A percentile compares a stretch with the other conserved stretches of the same genome.
These are phyloP conservation scores for Morelia viridis DNA, from an alignment of 2,797 vertebrate species.

Conservation along the genomic window DNA sequence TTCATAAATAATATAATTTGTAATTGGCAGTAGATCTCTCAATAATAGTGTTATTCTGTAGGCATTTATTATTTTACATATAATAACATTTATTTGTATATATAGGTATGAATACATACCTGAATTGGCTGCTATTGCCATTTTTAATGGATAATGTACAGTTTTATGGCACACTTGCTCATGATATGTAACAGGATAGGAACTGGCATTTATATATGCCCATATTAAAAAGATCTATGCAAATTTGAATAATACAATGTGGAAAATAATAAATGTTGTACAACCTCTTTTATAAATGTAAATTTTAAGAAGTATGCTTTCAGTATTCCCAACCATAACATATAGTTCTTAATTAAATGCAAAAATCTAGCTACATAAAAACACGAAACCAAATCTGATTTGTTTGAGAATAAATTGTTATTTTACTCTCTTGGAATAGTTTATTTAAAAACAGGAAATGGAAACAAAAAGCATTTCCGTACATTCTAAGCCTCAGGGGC, in stretches of 20 bases:
- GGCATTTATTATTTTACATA: slow-evolving; percentile 19
- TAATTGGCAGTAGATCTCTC: slow-evolving; percentile 35
- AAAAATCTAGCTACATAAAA: slow-evolving; percentile 71
- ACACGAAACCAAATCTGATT: slow-evolving; percentile 79
- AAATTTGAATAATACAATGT: slow-evolving; percentile 57
- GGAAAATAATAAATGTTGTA: slow-evolving; percentile 64
- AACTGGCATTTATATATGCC: slow-evolving; percentile 67
- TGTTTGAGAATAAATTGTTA: slow-evolving; percentile 77
- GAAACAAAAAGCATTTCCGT: slow-evolving; percentile 78
- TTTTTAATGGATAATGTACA: slow-evolving; percentile 61
- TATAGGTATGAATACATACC: neutral
- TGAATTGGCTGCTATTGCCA: slow-evolving; percentile 36
- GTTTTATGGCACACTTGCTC: slow-evolving; percentile 49
- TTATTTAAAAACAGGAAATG: slow-evolving; percentile 82
- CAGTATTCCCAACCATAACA: slow-evolving; percentile 66
- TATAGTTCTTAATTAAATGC: slow-evolving; percentile 80
- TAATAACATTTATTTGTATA: slow-evolving; percentile 31
- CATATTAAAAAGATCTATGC: slow-evolving; percentile 69
- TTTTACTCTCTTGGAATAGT: slow-evolving; percentile 76
- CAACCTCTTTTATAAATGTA: slow-evolving; percentile 58
- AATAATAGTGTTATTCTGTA: neutral
- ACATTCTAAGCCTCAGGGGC: slow-evolving; percentile 79
- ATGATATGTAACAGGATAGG: slow-evolving; percentile 65
- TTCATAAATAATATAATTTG: slow-evolving; percentile 52
- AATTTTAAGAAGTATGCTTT: slow-evolving; percentile 70